Percentiles rank a stretch among this genome's conserved stretches.
Conservation (phyloP, 1,140 invertebrate species). For the Odontomachus brunneus region DNA sequence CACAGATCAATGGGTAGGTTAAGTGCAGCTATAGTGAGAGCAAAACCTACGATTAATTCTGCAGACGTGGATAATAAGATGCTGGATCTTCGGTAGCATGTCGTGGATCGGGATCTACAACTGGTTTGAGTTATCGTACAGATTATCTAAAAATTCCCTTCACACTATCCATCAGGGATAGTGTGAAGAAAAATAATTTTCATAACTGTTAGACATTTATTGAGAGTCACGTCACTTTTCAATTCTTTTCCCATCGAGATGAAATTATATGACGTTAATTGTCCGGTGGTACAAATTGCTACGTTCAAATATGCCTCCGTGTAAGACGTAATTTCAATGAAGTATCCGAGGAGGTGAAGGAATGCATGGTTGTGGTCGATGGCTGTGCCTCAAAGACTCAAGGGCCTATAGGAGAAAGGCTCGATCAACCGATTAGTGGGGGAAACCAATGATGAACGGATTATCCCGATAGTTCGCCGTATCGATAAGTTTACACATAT, state of each 20-base stretch:
- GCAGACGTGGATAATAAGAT: conserved; percentile 73
- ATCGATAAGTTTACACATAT: conserved; percentile 75
- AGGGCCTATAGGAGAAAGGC: conserved; percentile 70
- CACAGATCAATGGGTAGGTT: conserved; percentile 82
- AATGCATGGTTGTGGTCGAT: conserved; percentile 50
- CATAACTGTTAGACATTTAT: background rate
- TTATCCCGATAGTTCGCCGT: conserved; percentile 73
- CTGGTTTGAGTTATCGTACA: conserved; percentile 46
- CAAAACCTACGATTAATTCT: conserved; percentile 74
- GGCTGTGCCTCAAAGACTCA: conserved; percentile 44
- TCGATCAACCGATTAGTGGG: conserved; percentile 66
- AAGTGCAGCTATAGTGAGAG: conserved; percentile 77
- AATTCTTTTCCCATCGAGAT: background rate
- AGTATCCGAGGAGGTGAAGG: conserved; percentile 40
- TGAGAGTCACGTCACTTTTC: background rate
- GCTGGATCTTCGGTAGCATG: conserved; percentile 72
- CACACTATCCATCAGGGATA: background rate
- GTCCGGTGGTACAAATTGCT: background rate
- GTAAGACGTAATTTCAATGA: conserved; percentile 35
- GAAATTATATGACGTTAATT: conserved; percentile 50
- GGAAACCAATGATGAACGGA: conserved; percentile 81
- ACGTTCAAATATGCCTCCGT: conserved; percentile 42
- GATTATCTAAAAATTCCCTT: conserved; percentile 4
- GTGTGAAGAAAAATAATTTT: background rate
- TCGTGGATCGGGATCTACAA: conserved; percentile 58